These are phyloP conservation scores for Huso huso DNA, from an alignment of 2,797 vertebrate genomes.

Conservation along the genomic window DNA sequence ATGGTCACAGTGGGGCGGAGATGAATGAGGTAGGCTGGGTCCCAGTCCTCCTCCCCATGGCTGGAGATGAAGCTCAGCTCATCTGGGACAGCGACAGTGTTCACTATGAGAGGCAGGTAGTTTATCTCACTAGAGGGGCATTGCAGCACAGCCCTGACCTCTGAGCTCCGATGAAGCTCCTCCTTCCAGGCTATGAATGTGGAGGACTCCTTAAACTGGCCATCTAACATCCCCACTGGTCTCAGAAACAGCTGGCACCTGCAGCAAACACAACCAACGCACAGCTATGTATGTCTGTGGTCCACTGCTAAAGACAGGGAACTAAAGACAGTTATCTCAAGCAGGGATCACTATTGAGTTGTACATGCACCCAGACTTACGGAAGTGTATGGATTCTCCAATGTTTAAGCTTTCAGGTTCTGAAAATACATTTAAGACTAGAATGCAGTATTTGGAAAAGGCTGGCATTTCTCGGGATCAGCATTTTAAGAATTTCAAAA, in stretches of 20 bases:
- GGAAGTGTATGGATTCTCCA: too few species aligned
- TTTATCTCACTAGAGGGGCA: conserved; percentile 63
- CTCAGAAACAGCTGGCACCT: conserved; percentile 79
- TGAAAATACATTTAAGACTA: too few species aligned
- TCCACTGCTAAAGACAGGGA: too few species aligned
- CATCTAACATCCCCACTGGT: conserved; percentile 62
- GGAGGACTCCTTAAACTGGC: conserved; percentile 62
- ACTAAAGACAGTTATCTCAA: too few species aligned
- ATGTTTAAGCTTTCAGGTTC: too few species aligned
- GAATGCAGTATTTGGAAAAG: too few species aligned
- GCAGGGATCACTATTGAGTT: too few species aligned
- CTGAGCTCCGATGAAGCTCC: conserved; percentile 72
- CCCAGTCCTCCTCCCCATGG: conserved; percentile 73
- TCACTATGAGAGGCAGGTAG: conserved; percentile 75
- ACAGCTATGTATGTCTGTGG: background rate
- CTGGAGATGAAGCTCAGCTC: conserved; percentile 65
- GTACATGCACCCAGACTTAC: too few species aligned
- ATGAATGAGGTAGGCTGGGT: conserved; percentile 89
- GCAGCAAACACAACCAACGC: background rate
- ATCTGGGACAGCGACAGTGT: conserved; percentile 71
- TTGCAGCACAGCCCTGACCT: conserved; percentile 64
- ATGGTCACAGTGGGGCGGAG: conserved; percentile 75
- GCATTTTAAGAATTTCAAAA: too few species aligned
- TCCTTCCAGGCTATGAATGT: conserved; percentile 87
- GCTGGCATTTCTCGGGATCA: too few species aligned